Conservation (phyloP, 2,888 invertebrate species). For the Drosophila dives region DNA sequence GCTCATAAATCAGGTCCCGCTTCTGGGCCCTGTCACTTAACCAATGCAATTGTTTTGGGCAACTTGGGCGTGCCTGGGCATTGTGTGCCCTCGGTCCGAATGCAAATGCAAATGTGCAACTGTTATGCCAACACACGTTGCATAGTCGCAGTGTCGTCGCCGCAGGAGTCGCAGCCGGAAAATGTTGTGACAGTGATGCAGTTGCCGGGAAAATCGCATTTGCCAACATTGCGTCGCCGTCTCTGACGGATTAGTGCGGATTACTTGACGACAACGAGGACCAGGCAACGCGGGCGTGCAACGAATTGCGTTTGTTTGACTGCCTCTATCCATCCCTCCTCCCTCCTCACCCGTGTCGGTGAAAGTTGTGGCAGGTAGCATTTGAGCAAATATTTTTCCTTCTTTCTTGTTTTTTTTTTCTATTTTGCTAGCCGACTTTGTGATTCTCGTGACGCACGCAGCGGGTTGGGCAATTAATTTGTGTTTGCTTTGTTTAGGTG, state of each 20-base stretch:
- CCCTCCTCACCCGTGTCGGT: constrained; percentile 16
- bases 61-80: constrained; percentile 29
- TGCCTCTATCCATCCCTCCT: background rate
- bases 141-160: constrained; percentile 38
- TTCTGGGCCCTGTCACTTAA: constrained; percentile 27
- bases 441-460: constrained; percentile 45
- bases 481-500: background rate
- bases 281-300: constrained; percentile 21
- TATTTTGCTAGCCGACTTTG: constrained; percentile 8
- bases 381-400: constrained; percentile 36
- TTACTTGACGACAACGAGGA: constrained; percentile 37
- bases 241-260: constrained; percentile 73
- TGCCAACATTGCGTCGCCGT: constrained; percentile 69
- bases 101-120: constrained; percentile 70
- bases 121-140: constrained; percentile 72
- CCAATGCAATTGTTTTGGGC: constrained; percentile 53
- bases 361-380: constrained; percentile 75
- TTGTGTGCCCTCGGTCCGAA: constrained; percentile 19
- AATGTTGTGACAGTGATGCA: constrained; percentile 74
- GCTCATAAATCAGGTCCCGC: constrained; percentile 61
- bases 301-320: constrained; percentile 11
- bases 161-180: constrained; percentile 40
- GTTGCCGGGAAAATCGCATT: constrained; percentile 77
- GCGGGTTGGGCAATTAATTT: constrained; percentile 33
- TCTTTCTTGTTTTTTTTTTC: background rate